Evolutionary conservation across 1,140 invertebrate genomes (phyloP), one percentile per base, ranked within the genome.

Genomic region (Philaenus spumarius): DNA sequence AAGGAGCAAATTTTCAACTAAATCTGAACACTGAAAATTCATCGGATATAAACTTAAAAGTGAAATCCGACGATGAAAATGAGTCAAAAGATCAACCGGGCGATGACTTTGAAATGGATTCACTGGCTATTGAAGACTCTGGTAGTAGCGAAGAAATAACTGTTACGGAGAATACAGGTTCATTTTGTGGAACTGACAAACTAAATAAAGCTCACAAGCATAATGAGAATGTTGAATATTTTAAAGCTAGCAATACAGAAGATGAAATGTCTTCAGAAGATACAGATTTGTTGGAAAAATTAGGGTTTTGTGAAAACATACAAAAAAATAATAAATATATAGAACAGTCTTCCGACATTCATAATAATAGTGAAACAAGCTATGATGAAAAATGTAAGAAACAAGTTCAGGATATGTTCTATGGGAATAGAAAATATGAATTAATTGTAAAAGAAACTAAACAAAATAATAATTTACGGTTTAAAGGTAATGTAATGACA

Each of bases 381-480:
- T 50, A 35, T 24, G 39, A 51, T 20, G 56, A 58, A 24, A 37
- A 19, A 20, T 35, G 30, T 48, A 23, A 22, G 2, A 20, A 20
- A 22, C 17, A 51, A 39, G 47, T 35, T 22, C 46, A 58, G 12
- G 39, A 58, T 23, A 58, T 50, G 35, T 58, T 58, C 35, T 58
- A 51, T 47, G 56, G 56, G 6, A 58, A 58, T 46, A 58, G 17
- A 46, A 58, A 22, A 4, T 58, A 58, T 51, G 56, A 58, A 42
- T 14, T 58, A 35, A 50, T 58, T 37, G 15, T 24, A 20, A 53
- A 39, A 53, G 30, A 39, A 15, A 35, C 2, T 51, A 22, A 22
- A 19, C 14, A 14, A 6, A 39, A 24, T 30, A 39, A 24, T 30
- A 58, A 50, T 20, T 22, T 19, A n/a, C 48, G 34, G 2, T 24